Percentiles rank a stretch among this genome's conserved stretches.
These are phyloP conservation scores for Musca vetustissima DNA, from an alignment of 1,140 invertebrate species.

Conservation along the genomic window DNA sequence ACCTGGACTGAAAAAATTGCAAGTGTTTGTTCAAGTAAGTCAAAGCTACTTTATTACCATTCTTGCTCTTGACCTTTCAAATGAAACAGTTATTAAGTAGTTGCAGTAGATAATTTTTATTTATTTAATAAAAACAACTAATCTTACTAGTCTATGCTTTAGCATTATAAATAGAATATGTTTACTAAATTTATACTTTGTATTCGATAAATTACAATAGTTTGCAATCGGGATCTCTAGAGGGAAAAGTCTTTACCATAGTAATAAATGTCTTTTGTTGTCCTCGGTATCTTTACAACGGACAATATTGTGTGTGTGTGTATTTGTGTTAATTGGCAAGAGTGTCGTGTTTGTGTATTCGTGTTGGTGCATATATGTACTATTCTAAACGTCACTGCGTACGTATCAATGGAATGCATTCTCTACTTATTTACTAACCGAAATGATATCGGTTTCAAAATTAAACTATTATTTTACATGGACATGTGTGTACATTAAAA, in stretches of 20 bases:
- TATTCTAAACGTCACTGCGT: too few relatives aligned
- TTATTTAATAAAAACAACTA: conserved; percentile 21
- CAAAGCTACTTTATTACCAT: too few relatives aligned
- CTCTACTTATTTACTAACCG: conserved; percentile 23
- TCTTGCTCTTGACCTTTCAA: too few relatives aligned
- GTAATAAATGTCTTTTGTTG: background rate
- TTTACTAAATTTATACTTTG: background rate
- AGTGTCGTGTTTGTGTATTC: background rate
- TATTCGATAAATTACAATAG: background rate
- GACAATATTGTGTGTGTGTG: background rate
- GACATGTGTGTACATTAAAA: conserved; percentile 5
- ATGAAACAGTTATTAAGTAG: too few relatives aligned
- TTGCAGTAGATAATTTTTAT: background rate
- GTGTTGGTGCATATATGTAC: background rate
- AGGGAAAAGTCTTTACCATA: background rate
- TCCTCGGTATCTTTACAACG: background rate
- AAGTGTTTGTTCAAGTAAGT: too few relatives aligned
- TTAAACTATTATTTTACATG: conserved; percentile 24
- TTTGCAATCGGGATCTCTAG: background rate
- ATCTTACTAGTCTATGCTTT: background rate
- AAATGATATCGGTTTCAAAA: conserved; percentile 10
- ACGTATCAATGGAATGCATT: background rate
- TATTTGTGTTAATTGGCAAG: background rate
- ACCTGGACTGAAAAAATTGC: too few relatives aligned
- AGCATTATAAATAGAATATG: too few relatives aligned